Base-by-base conservation (phyloP, 2,888 invertebrate species). In the Cataglyphis cursor region DNA sequence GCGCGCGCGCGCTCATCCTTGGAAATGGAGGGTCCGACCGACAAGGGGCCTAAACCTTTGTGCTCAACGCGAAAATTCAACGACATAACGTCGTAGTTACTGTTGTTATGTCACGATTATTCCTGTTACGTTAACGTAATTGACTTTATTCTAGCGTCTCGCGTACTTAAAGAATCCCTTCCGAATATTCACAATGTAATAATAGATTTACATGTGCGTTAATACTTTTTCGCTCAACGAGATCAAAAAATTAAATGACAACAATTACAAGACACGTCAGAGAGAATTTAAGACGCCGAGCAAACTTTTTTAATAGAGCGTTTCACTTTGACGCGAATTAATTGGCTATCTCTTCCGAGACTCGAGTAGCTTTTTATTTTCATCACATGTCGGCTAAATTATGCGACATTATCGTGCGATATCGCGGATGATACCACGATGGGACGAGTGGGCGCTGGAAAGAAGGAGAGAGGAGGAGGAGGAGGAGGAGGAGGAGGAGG, bases 1-100 rank as follows among this genome's bases (percentile, higher is more conserved):
- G 86, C 82, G 85, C 57, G 78, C 78, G 57, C 68, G 68, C 87
- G 90, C 89, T 92, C 91, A 90, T 90, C 90, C 92, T 92, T 89
- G 90, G 88, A 87, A 87, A 88, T 90, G 80, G 82, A 64, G 28
- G 54, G 41, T 74, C 48, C 62, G 21, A 61, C 64, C 75, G n/a
- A 24, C 18, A n/a, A n/a, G n/a, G 83, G 75, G 76, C 84, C 86
- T 86, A 86, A 72, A 62, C 82, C 76, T 83, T 83, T 62, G 82
- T 66, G 73, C 81, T 87, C 81, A 24, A 65, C n/a, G 59, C 61
- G 88, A 88, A 87, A 88, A 88, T 84, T 70, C 59, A 57, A 38
- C 87, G 74, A 68, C 83, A 65, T 35, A 38, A 4, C 59, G 48
- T 12, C 66, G 81, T 81, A 75, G 78, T 81, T 74, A 68, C 65